Evolutionary conservation across 1,140 invertebrate genomes (phyloP).

Genomic region (Neodiprion virginianus): DNA sequence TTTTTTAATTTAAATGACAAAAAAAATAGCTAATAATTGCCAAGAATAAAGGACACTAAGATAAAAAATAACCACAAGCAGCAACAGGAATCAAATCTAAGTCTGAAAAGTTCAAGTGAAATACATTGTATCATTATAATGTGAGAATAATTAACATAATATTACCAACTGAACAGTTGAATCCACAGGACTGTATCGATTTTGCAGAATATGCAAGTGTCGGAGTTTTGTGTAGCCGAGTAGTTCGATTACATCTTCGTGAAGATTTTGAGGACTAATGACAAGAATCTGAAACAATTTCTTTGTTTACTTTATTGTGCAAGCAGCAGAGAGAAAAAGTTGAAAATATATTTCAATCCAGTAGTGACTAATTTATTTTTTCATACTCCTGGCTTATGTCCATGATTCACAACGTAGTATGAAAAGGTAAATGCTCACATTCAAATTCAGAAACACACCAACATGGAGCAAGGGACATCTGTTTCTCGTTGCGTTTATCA

Average conservation of each 20-base stretch:
- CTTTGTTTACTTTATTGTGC: too few species aligned
- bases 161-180: conserved; percentile 57
- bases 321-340: conserved; percentile 21
- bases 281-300: conserved; percentile 67
- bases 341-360: conserved; percentile 19
- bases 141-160: conserved; percentile 40
- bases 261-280: conserved; percentile 83
- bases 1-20: too few species aligned
- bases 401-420: background rate
- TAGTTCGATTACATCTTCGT: conserved; percentile 76
- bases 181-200: conserved; percentile 71
- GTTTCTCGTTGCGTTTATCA: conserved; percentile 81
- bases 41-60: too few species aligned
- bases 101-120: too few species aligned
- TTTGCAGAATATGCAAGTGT: conserved; percentile 82
- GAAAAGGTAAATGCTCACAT: conserved; percentile 56
- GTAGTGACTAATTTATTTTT: conserved; percentile 4
- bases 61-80: too few species aligned
- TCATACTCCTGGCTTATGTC: background rate
- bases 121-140: too few species aligned
- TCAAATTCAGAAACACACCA: conserved; percentile 78
- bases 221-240: conserved; percentile 71
- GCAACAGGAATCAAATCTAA: too few species aligned
- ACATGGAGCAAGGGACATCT: conserved; percentile 78
- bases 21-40: background rate